These are phyloP conservation scores for Corynorhinus townsendii DNA, from an alignment of 2,113 vertebrate species.

Conservation along the genomic window DNA sequence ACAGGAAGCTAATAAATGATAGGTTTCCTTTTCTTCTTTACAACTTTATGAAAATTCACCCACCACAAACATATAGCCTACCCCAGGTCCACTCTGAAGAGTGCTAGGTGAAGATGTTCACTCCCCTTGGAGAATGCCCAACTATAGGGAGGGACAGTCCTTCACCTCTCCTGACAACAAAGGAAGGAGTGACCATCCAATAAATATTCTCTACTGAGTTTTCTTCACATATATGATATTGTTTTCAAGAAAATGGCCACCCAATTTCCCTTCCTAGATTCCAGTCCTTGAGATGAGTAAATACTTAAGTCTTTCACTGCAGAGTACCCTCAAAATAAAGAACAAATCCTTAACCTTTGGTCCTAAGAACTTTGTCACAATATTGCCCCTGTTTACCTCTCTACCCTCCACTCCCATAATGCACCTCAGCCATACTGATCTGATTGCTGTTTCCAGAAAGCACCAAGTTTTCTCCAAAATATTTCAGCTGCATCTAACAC, in stretches of 20 bases:
- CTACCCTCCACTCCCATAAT: not conserved
- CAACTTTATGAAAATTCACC: conserved; percentile 5
- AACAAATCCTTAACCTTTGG: not conserved
- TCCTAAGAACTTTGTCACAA: not conserved
- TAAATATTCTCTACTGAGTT: not conserved
- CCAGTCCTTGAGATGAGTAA: not conserved
- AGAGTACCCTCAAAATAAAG: not conserved
- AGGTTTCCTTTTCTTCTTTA: conserved; percentile 45
- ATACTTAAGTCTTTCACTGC: not conserved
- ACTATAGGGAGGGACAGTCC: not conserved
- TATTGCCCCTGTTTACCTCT: not conserved
- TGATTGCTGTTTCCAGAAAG: not conserved
- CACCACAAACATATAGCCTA: not conserved
- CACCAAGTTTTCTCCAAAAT: not conserved
- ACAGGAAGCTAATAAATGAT: conserved; percentile 45
- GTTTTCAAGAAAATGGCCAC: not conserved
- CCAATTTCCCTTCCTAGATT: not conserved
- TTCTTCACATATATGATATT: not conserved
- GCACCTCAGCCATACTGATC: not conserved
- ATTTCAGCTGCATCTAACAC: not conserved
- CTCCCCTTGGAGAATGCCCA: not conserved
- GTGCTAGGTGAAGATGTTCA: not conserved
- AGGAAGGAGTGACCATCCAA: not conserved
- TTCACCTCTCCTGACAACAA: not conserved
- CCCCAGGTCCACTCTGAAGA: not conserved